Percentiles rank a stretch among this genome's conserved stretches.
phyloP scores from a whole-genome alignment of 2,888 invertebrate genomes.

The Matsumyia berberina region DNA sequence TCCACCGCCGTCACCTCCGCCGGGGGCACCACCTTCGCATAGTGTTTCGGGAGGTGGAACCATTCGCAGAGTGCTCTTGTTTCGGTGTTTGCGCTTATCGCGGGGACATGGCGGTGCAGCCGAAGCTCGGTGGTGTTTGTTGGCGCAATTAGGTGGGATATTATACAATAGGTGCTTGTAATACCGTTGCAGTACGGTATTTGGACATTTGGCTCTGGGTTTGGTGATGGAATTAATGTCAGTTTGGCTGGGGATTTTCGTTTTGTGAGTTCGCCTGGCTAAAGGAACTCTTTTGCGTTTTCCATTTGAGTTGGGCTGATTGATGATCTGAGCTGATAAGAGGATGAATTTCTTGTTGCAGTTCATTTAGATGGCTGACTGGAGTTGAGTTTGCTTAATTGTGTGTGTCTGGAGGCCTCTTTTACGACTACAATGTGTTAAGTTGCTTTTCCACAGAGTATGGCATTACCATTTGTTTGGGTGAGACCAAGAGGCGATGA shows the following conservation, averaged over 20 bases:
- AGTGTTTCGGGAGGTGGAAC: conserved; percentile 30
- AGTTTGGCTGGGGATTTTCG: conserved; percentile 52
- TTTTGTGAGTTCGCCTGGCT: conserved; percentile 29
- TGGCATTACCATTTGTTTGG: too few species aligned
- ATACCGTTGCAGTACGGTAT: conserved; percentile 74
- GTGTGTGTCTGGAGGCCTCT: neutral
- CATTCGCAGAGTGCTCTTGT: conserved; percentile 57
- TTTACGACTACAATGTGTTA: neutral
- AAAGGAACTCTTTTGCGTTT: conserved; percentile 17
- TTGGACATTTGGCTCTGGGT: conserved; percentile 60
- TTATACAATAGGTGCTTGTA: conserved; percentile 74
- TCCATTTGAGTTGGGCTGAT: conserved; percentile 42
- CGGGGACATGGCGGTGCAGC: conserved; percentile 10
- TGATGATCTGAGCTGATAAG: conserved; percentile 61
- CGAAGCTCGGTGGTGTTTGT: conserved; percentile 68
- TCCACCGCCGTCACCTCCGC: conserved; percentile 25
- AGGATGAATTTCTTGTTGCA: conserved; percentile 31
- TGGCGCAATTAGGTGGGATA: conserved; percentile 70
- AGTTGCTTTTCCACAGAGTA: too few species aligned
- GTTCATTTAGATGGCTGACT: conserved; percentile 8
- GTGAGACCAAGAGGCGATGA: too few species aligned
- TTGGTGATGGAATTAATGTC: conserved; percentile 74
- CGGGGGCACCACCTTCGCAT: conserved; percentile 70
- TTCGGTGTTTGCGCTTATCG: conserved; percentile 56
- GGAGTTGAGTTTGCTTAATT: neutral